Evolutionary conservation across 1,140 invertebrate genomes (phyloP), one percentile per base, ranked within the genome.

Genomic region (Macrobrachium nipponense): DNA sequence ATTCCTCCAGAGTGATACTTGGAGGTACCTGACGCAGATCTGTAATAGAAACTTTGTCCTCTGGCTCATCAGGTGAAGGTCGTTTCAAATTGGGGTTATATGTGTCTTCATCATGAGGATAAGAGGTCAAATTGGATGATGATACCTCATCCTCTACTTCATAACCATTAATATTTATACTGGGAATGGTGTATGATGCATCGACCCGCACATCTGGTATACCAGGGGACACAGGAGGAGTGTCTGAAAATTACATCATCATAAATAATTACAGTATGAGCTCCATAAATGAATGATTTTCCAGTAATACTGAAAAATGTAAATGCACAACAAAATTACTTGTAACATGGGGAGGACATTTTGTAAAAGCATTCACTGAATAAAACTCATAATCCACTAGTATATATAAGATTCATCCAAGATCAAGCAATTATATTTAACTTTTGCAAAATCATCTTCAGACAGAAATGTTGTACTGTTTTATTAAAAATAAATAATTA

Each of bases 141-240:
- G 87, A 58, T 17, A 77, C 23, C 58, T 83, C 85, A 6, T 75
- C 81, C n/a, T 82, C 76, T 20, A 66, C 76, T 58, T 88, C 87
- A 64, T 75, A 80, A n/a, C 87, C 87, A 79, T 88, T 88, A 27
- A 88, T 88, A 66, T 88, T 88, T 59, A 88, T 88, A 43, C 85
- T 80, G 20, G 85, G 85, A 44, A 87, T 87, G 70, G 80, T 81
- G 60, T 80, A 64, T 14, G 82, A 68, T 43, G 68, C 58, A n/a
- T 87, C 85, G 17, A 76, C 85, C 36, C 79, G 59, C 18, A 81
- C 68, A 59, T 87, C 85, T 27, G 85, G 72, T 17, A 81, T 36
- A 59, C 79, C 85, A 18, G 85, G 78, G 12, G 85, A 80, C 10
- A 70, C 18, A 27, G 82, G 82, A 61, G 84, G 78, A 27, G 78